Percentiles rank a stretch among this genome's conserved stretches.
phyloP scores from a whole-genome alignment of 2,797 vertebrate genomes.

The Todus mexicanus region DNA sequence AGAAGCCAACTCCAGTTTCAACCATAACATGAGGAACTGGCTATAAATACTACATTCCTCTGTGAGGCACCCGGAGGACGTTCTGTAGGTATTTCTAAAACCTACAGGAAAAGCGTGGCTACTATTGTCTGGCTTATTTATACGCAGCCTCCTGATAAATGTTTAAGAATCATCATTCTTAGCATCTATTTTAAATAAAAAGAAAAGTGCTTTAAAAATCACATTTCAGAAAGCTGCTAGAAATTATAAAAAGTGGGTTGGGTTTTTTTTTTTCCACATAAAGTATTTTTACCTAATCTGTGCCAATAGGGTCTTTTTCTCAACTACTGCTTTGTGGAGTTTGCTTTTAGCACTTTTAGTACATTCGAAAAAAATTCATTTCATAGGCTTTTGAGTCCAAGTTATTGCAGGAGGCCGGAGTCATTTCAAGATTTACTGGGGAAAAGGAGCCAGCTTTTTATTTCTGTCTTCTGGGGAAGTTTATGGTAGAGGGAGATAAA shows the following conservation, averaged over 20 bases:
- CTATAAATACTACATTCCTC: slow-evolving; percentile 68
- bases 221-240: background rate
- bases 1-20: slow-evolving; percentile 74
- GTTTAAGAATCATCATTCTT: background rate
- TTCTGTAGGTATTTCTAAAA: slow-evolving; percentile 52
- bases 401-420: background rate
- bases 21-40: slow-evolving; percentile 61
- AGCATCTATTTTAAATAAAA: background rate
- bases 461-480: slow-evolving; percentile 63
- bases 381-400: background rate
- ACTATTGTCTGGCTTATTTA: slow-evolving; percentile 56
- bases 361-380: background rate
- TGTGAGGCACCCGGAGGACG: slow-evolving; percentile 33
- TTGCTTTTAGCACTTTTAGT: background rate
- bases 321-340: background rate
- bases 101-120: slow-evolving; percentile 36
- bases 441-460: slow-evolving; percentile 36
- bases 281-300: background rate
- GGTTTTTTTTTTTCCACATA: background rate
- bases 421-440: background rate
- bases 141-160: background rate
- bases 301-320: background rate
- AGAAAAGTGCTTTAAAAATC: background rate
- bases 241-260: background rate
- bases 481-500: slow-evolving; percentile 66